These are phyloP conservation scores for Gibbula magus DNA, from an alignment of 2,888 invertebrate genomes.

Conservation along the genomic window DNA sequence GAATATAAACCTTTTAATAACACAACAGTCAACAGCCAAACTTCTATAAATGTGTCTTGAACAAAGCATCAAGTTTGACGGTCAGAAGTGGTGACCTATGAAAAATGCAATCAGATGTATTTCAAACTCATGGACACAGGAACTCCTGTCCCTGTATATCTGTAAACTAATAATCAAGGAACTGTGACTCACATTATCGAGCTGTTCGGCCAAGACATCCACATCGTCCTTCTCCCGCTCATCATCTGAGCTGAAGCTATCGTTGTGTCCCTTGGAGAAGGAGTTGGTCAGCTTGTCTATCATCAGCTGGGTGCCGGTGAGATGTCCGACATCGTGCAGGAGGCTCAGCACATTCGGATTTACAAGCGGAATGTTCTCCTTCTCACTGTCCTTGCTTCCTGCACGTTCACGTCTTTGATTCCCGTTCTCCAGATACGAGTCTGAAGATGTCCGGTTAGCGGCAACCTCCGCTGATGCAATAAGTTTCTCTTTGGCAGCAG, in stretches of 20 bases:
- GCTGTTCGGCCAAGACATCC: slow-evolving; percentile 46
- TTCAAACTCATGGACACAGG: too few relatives aligned
- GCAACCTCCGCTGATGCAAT: not conserved
- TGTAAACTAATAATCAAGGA: too few relatives aligned
- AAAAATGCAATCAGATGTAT: too few relatives aligned
- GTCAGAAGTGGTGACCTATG: too few relatives aligned
- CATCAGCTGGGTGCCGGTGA: not conserved
- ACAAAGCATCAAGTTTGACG: too few relatives aligned
- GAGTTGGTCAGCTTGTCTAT: slow-evolving; percentile 6
- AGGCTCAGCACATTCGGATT: slow-evolving; percentile 3
- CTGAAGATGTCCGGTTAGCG: not conserved
- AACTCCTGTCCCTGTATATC: too few relatives aligned
- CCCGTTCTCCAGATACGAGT: not conserved
- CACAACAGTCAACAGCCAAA: too few relatives aligned
- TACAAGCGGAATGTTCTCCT: slow-evolving; percentile 62
- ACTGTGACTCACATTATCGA: slow-evolving; percentile 39
- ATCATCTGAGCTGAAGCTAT: slow-evolving; percentile 1
- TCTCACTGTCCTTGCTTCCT: slow-evolving; percentile 66
- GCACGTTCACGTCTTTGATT: slow-evolving; percentile 34
- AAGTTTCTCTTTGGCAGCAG: slow-evolving; percentile 30
- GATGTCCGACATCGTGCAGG: not conserved
- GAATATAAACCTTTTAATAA: too few relatives aligned
- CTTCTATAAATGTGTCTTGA: too few relatives aligned
- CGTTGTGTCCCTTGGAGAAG: slow-evolving; percentile 17
- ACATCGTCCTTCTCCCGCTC: slow-evolving; percentile 34